phyloP scores from a whole-genome alignment of 2,113 vertebrate species.

The Polypterus senegalus region DNA sequence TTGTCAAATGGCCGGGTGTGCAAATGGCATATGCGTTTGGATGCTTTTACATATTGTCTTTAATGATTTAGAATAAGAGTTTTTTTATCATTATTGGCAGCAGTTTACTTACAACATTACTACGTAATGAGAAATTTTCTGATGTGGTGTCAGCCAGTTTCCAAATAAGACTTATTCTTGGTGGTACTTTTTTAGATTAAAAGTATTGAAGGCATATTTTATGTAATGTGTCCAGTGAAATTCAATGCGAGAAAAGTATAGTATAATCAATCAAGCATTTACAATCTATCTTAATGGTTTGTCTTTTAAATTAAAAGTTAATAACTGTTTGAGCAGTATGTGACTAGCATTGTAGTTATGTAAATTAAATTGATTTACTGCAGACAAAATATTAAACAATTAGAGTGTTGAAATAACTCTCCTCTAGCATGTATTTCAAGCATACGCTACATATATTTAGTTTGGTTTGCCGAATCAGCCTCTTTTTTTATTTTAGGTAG shows the following conservation, averaged over 20 bases:
- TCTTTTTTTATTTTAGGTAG: neutral
- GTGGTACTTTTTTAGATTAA: neutral
- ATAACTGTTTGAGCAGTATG: neutral
- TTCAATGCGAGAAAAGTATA: neutral
- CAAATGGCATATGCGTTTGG: neutral
- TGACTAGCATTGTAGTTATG: neutral
- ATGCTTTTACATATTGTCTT: neutral
- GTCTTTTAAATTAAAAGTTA: neutral
- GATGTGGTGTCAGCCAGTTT: neutral
- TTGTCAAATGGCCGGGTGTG: conserved; percentile 2
- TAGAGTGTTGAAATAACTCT: too few relatives aligned
- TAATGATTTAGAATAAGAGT: neutral
- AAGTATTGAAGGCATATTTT: too few relatives aligned
- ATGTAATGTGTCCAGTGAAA: neutral
- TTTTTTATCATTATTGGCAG: neutral
- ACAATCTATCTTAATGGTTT: neutral
- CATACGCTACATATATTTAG: neutral
- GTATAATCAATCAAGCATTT: too few relatives aligned
- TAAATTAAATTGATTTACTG: neutral
- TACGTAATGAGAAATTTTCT: neutral
- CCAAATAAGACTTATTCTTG: neutral
- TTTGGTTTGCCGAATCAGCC: neutral
- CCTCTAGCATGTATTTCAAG: neutral
- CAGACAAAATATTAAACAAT: neutral
- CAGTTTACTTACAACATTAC: neutral